Conservation (phyloP, 2,797 vertebrate genomes). For the Nasua narica region DNA sequence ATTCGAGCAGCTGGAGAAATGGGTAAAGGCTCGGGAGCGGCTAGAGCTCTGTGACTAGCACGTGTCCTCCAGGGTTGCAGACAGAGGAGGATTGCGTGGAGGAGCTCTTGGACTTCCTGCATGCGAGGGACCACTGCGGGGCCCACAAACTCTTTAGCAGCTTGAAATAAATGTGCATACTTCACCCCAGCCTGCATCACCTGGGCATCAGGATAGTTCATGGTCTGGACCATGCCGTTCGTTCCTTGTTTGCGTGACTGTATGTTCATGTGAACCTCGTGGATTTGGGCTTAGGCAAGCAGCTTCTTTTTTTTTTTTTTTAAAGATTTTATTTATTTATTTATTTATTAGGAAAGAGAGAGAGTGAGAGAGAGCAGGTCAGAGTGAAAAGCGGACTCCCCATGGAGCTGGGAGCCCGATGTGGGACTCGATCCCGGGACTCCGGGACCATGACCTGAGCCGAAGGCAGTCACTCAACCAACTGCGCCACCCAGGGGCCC, state of each 20-base stretch:
- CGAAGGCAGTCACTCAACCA: too few relatives aligned
- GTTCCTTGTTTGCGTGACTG: constrained; percentile 36
- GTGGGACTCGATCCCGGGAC: too few relatives aligned
- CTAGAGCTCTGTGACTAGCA: constrained; percentile 88
- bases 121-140: constrained; percentile 94
- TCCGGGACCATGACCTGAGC: too few relatives aligned
- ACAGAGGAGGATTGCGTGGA: constrained; percentile 92
- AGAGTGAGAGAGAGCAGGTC: too few relatives aligned
- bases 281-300: constrained; percentile 26
- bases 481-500: too few relatives aligned
- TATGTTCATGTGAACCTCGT: constrained; percentile 4
- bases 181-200: constrained; percentile 38
- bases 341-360: too few relatives aligned
- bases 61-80: constrained; percentile 85
- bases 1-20: constrained; percentile 89
- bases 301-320: too few relatives aligned
- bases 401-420: too few relatives aligned
- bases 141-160: constrained; percentile 84
- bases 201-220: constrained; percentile 3
- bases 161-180: constrained; percentile 79
- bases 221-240: constrained; percentile 49
- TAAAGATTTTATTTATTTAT: too few relatives aligned
- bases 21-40: constrained; percentile 86
- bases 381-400: too few relatives aligned
- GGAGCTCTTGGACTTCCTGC: constrained; percentile 95